Evolutionary conservation across 2,797 vertebrate species (phyloP).

Genomic region (Artibeus jamaicensis): DNA sequence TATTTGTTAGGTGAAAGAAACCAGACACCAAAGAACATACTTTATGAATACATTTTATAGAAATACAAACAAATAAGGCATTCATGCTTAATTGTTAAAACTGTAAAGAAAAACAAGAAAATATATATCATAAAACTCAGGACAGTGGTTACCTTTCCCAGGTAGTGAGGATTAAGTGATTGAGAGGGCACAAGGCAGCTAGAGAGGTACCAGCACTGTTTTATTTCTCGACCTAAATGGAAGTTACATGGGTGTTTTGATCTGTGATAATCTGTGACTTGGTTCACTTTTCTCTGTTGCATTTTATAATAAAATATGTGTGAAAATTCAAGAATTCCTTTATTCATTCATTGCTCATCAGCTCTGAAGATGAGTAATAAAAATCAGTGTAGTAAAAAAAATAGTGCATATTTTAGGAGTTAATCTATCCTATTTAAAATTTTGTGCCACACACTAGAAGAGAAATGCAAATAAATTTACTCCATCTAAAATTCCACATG

Average conservation of each 20-base stretch:
- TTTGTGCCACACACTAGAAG: not conserved
- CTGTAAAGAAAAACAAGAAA: conserved; percentile 18
- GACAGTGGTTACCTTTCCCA: not conserved
- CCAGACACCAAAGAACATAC: not conserved
- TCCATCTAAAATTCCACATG: not conserved
- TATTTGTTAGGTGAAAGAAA: conserved; percentile 31
- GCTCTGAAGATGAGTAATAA: not conserved
- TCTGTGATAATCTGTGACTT: not conserved
- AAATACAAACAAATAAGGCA: not conserved
- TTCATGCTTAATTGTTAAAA: not conserved
- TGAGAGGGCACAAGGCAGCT: not conserved
- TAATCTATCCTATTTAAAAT: not conserved
- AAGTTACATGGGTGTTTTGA: not conserved
- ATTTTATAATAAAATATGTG: conserved; percentile 32
- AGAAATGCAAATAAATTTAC: not conserved
- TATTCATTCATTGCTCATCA: not conserved
- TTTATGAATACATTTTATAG: not conserved
- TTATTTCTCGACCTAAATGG: not conserved
- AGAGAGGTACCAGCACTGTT: not conserved
- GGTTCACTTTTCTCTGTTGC: not conserved
- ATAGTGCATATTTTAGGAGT: not conserved
- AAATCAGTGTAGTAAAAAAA: conserved; percentile 15
- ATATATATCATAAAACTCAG: not conserved
- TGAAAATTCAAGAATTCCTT: not conserved
- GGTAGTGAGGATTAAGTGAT: not conserved